Conservation (phyloP, 2,888 invertebrate species). For the Chrysolina haemoptera region DNA sequence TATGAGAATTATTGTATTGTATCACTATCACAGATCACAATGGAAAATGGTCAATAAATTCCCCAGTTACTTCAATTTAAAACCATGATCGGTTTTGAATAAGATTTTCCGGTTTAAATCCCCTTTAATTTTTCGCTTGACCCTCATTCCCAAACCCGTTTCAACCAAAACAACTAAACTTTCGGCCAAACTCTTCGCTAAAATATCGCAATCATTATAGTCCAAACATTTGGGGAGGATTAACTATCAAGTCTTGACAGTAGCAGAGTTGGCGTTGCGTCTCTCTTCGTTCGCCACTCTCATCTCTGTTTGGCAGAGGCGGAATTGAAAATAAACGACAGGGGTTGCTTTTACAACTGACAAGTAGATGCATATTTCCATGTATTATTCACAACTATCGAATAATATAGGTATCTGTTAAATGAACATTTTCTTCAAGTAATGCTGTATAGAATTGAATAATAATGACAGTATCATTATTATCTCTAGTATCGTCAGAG, state of each 20-base stretch:
- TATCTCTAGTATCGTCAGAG: no score
- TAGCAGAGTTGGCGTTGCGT: slow-evolving; percentile 51
- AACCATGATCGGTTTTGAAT: background rate
- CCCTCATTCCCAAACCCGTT: slow-evolving; percentile 33
- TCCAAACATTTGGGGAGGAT: slow-evolving; percentile 62
- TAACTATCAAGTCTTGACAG: slow-evolving; percentile 62
- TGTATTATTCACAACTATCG: no score
- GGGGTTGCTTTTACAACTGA: no score
- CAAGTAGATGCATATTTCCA: no score
- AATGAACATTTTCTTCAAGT: no score
- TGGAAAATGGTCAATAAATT: background rate
- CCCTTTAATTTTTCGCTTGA: slow-evolving; percentile 25
- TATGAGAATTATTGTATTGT: no score
- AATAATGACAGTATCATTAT: no score
- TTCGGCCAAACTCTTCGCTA: slow-evolving; percentile 45
- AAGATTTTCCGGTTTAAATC: slow-evolving; percentile 24
- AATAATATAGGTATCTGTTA: no score
- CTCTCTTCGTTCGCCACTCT: slow-evolving; percentile 45
- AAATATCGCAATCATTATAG: slow-evolving; percentile 64
- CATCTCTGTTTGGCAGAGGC: slow-evolving; percentile 35
- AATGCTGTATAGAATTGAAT: no score
- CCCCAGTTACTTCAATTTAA: background rate
- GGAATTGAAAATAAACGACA: slow-evolving; percentile 10
- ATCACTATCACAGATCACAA: no score
- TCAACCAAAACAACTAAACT: slow-evolving; percentile 41